phyloP scores from a whole-genome alignment of 2,888 invertebrate genomes.

The Alviniconcha strummeri region DNA sequence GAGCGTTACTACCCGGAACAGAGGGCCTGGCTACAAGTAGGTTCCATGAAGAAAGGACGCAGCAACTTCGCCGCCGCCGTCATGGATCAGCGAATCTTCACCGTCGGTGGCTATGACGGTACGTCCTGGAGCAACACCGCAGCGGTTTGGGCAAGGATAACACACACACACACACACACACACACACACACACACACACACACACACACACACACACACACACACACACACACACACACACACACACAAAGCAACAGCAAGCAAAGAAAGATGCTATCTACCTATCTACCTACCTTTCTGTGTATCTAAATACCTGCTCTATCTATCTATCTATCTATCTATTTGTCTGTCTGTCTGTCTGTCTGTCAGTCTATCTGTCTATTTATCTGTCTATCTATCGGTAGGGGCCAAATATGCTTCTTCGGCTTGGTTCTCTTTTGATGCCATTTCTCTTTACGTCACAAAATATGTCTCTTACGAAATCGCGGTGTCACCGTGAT shows the following conservation, averaged over 20 bases:
- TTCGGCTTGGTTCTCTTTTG: too few species aligned
- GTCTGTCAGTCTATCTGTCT: too few species aligned
- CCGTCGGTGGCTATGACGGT: constrained; percentile 72
- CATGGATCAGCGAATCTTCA: constrained; percentile 76
- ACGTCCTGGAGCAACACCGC: constrained; percentile 27
- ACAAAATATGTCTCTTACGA: too few species aligned
- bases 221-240: constrained; percentile 1
- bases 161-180: background rate
- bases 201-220: background rate
- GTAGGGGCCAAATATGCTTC: too few species aligned
- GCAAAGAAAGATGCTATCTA: background rate
- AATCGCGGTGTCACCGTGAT: too few species aligned
- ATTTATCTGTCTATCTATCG: too few species aligned
- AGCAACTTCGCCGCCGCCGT: constrained; percentile 88
- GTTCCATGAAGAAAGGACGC: constrained; percentile 84
- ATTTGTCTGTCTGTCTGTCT: too few species aligned
- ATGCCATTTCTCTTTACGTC: too few species aligned
- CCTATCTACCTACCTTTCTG: too few species aligned
- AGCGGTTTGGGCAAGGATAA: background rate
- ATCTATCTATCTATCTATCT: too few species aligned
- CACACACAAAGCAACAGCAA: background rate
- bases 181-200: background rate
- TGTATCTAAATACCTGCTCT: too few species aligned
- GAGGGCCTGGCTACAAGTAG: constrained; percentile 80
- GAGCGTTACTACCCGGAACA: constrained; percentile 81